A percentile compares a stretch with the other conserved stretches of the same genome.
Conservation (phyloP, 2,113 vertebrate species). For the Protomyctophum bolini region DNA sequence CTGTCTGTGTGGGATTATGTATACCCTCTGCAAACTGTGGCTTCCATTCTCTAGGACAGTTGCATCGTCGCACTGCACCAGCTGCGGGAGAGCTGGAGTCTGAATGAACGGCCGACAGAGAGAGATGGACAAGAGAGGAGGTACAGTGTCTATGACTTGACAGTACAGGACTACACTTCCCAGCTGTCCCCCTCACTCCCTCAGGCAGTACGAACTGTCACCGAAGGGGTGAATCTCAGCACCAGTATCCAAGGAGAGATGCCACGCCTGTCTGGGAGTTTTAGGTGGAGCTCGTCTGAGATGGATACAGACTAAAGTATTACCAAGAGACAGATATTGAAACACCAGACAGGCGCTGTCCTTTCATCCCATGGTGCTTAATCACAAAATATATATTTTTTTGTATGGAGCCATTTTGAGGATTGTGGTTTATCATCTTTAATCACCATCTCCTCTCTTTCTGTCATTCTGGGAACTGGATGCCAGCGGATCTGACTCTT, state of each 20-base stretch:
- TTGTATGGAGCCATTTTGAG: background rate
- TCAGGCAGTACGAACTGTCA: conserved; percentile 20
- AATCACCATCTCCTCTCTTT: background rate
- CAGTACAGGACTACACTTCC: conserved; percentile 8
- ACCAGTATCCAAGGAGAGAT: conserved; percentile 37
- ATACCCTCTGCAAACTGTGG: background rate
- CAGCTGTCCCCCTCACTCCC: conserved; percentile 12
- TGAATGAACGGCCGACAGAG: conserved; percentile 45
- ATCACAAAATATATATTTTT: background rate
- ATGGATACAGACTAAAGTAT: background rate
- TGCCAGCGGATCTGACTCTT: background rate
- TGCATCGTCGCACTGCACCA: conserved; percentile 74
- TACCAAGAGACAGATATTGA: background rate
- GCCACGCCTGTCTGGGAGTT: conserved; percentile 37
- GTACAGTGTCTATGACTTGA: conserved; percentile 19
- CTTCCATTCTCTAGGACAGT: conserved; percentile 48
- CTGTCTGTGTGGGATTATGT: conserved; percentile 16
- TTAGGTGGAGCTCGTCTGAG: conserved; percentile 28
- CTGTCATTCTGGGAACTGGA: background rate
- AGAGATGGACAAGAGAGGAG: conserved; percentile 28
- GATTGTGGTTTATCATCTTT: background rate
- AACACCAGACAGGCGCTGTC: conserved; percentile 14
- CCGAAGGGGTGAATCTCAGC: background rate
- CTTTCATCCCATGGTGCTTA: background rate
- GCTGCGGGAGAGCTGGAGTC: conserved; percentile 55